Conservation (phyloP, 2,797 vertebrate species). For the Falco columbarius region DNA sequence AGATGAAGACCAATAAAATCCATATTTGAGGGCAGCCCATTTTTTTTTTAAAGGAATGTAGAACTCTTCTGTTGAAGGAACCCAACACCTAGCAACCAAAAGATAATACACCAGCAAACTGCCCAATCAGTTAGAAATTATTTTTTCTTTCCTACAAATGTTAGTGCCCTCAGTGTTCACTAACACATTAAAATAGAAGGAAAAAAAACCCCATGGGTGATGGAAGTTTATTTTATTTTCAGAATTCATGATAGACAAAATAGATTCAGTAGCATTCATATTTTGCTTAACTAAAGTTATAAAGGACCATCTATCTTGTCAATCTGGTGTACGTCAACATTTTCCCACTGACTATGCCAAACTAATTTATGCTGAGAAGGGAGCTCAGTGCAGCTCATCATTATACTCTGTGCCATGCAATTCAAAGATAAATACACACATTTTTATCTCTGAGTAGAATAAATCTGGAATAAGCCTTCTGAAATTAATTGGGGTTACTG, state of each 20-base stretch:
- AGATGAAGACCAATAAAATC: not conserved
- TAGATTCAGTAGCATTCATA: not conserved
- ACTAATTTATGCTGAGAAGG: not conserved
- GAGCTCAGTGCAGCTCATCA: not conserved
- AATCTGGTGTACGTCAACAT: not conserved
- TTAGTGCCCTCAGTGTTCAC: not conserved
- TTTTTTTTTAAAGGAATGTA: not conserved
- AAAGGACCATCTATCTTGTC: not conserved
- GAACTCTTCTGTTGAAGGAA: not conserved
- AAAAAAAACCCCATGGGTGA: not conserved
- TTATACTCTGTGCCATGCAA: not conserved
- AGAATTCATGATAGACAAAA: not conserved
- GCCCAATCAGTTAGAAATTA: not conserved
- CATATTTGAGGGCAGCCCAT: not conserved
- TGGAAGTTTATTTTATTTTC: not conserved
- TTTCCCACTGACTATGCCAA: not conserved
- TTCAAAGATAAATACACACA: not conserved
- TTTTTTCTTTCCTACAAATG: not conserved
- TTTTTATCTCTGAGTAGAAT: conserved; percentile 7
- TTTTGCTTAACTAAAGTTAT: not conserved
- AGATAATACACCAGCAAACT: not conserved
- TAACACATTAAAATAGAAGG: not conserved
- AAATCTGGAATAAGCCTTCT: conserved; percentile 3
- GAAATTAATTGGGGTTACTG: conserved; percentile 46
- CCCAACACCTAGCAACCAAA: not conserved